These are phyloP conservation scores for Microctonus brassicae DNA, from an alignment of 2,888 invertebrate genomes.

Conservation along the genomic window DNA sequence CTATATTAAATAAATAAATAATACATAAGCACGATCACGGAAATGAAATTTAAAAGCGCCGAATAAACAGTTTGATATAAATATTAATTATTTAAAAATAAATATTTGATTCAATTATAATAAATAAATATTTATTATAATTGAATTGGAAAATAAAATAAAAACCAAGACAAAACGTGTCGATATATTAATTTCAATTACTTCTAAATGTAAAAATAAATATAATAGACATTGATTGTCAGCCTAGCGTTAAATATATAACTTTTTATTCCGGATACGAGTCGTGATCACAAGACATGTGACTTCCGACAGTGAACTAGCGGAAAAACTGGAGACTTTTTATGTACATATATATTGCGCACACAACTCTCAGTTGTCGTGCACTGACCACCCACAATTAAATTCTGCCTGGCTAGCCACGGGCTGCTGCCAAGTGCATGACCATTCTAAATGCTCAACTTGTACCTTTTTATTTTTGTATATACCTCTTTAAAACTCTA, in stretches of 20 bases:
- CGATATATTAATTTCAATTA: no score
- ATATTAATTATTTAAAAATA: no score
- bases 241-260: constrained; percentile 1
- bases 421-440: constrained; percentile 22
- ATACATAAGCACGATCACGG: no score
- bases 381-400: constrained; percentile 59
- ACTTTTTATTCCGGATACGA: not conserved
- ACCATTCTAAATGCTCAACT: not conserved
- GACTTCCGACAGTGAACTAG: constrained; percentile 35
- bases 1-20: no score
- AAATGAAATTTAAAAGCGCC: no score
- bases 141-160: no score
- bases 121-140: no score
- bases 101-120: no score
- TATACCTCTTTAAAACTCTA: constrained; percentile 14
- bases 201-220: not conserved
- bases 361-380: constrained; percentile 36
- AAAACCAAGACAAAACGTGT: no score
- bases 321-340: constrained; percentile 61
- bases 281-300: constrained; percentile 18
- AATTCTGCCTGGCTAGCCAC: constrained; percentile 40
- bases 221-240: not conserved
- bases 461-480: constrained; percentile 6
- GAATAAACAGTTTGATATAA: no score
- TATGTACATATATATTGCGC: constrained; percentile 50